phyloP scores from a whole-genome alignment of 2,113 vertebrate genomes.

The Alosa alosa region DNA sequence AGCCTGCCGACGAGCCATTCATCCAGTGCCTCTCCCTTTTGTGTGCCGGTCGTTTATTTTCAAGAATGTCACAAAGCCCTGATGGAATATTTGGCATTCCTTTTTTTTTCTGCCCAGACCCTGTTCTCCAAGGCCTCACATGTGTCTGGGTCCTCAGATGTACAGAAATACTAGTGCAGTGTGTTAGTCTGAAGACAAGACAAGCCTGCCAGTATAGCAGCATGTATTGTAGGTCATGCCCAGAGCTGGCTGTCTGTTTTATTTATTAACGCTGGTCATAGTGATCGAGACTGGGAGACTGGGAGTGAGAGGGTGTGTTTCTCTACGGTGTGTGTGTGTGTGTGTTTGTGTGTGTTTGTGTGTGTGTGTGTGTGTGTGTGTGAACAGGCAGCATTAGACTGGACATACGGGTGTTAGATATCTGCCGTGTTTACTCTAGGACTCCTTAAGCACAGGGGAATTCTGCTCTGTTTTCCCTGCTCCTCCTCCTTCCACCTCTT shows the following conservation, averaged over 20 bases:
- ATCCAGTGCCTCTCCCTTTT: neutral
- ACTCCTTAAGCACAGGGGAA: constrained; percentile 61
- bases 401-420: constrained; percentile 58
- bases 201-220: constrained; percentile 32
- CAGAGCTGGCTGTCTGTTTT: neutral
- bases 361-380: constrained; percentile 21
- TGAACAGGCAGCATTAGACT: constrained; percentile 39
- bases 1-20: neutral
- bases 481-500: constrained; percentile 28
- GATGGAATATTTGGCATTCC: constrained; percentile 64
- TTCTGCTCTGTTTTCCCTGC: constrained; percentile 35
- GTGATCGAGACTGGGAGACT: constrained; percentile 24
- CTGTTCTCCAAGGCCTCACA: neutral
- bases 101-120: constrained; percentile 22
- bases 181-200: constrained; percentile 18
- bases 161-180: neutral
- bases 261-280: neutral
- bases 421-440: constrained; percentile 62
- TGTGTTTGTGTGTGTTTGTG: neutral
- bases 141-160: neutral
- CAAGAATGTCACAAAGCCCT: constrained; percentile 65
- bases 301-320: neutral
- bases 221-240: constrained; percentile 14
- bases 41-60: constrained; percentile 23
- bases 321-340: neutral